These are phyloP conservation scores for Trichopria drosophilae DNA, from an alignment of 2,888 invertebrate species.

Conservation along the genomic window DNA sequence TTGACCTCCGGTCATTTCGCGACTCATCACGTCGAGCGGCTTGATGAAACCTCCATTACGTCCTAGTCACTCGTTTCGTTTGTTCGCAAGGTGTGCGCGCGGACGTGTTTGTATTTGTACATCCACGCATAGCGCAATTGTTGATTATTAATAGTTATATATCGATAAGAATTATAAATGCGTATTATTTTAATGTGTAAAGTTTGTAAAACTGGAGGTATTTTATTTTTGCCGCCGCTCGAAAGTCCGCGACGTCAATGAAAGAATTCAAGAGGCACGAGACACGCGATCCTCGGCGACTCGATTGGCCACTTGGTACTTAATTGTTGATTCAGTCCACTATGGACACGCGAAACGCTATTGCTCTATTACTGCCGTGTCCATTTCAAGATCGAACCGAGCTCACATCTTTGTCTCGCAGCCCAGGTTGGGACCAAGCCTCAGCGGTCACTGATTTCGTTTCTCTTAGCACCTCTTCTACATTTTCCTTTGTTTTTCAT, in stretches of 20 bases:
- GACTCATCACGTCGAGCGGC: slow-evolving; percentile 34
- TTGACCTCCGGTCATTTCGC: too few species aligned
- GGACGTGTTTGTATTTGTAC: slow-evolving; percentile 11
- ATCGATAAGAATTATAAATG: slow-evolving; percentile 33
- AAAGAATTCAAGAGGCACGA: too few species aligned
- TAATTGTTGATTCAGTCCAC: too few species aligned
- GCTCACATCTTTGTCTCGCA: slow-evolving; percentile 38
- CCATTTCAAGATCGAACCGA: slow-evolving; percentile 18
- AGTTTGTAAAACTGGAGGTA: too few species aligned
- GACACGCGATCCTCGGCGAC: too few species aligned
- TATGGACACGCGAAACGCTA: too few species aligned
- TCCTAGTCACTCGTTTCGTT: slow-evolving; percentile 35
- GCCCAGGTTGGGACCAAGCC: slow-evolving; percentile 45
- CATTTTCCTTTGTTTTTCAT: too few species aligned
- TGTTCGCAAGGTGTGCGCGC: slow-evolving; percentile 24
- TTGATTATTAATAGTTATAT: slow-evolving; percentile 38
- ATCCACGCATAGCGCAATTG: slow-evolving; percentile 34
- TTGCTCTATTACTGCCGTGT: too few species aligned
- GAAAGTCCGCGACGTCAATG: too few species aligned
- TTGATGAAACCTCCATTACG: slow-evolving; percentile 32
- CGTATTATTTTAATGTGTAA: slow-evolving; percentile 27
- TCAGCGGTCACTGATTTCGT: slow-evolving; percentile 34
- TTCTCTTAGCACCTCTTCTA: too few species aligned
- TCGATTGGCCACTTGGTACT: too few species aligned
- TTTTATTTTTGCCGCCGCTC: too few species aligned